Evolutionary conservation across 2,113 vertebrate genomes (phyloP).

Genomic region (Periophthalmodon schlosseri): DNA sequence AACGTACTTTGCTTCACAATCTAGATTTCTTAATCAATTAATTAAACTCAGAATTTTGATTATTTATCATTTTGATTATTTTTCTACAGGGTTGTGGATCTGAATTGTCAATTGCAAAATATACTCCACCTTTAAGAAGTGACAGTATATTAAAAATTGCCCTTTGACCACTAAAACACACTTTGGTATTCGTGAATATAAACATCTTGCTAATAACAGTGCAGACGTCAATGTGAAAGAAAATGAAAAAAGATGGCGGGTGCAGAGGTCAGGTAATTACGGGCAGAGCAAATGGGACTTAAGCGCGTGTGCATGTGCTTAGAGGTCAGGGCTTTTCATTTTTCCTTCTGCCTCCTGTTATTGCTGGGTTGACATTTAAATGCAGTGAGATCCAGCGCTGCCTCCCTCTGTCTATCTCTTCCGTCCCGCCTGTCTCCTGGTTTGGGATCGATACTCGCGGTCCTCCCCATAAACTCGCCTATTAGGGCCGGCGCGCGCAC

Average conservation of each 20-base stretch:
- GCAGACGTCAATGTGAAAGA: slow-evolving; percentile 11
- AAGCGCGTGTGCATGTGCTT: slow-evolving; percentile 31
- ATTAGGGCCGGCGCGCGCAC: slow-evolving; percentile 30
- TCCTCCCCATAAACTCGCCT: slow-evolving; percentile 61
- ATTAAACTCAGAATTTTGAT: no score
- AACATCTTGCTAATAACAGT: slow-evolving; percentile 43
- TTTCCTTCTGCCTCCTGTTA: slow-evolving; percentile 51
- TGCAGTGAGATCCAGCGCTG: slow-evolving; percentile 35
- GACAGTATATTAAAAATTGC: neutral
- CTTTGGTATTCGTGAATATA: slow-evolving; percentile 38
- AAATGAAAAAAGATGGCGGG: slow-evolving; percentile 18
- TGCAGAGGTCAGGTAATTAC: slow-evolving; percentile 43
- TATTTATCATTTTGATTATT: no score
- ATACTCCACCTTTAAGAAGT: neutral
- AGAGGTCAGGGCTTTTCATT: slow-evolving; percentile 63
- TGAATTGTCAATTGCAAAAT: neutral
- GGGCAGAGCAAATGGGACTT: slow-evolving; percentile 50
- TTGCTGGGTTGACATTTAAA: slow-evolving; percentile 73
- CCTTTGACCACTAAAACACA: slow-evolving; percentile 20
- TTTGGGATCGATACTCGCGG: slow-evolving; percentile 62
- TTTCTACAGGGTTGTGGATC: no score
- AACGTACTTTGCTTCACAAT: neutral
- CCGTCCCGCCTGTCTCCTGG: slow-evolving; percentile 15
- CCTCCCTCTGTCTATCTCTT: slow-evolving; percentile 26
- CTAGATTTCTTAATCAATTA: neutral